Evolutionary conservation across 2,113 vertebrate genomes (phyloP).

Genomic region (Orientallactaga bullata): DNA sequence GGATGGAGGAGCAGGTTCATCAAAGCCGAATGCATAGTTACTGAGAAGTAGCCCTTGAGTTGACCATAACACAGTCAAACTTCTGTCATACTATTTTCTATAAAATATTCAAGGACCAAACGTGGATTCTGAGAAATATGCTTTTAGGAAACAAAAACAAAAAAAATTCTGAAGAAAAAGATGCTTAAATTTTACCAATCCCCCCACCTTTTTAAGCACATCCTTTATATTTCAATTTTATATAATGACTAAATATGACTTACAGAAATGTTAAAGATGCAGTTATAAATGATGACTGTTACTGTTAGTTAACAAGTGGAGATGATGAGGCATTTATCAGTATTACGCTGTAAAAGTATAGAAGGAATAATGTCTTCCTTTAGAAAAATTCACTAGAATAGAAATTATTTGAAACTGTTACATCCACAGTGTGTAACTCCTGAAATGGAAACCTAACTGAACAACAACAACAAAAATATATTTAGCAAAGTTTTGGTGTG

Average conservation of each 20-base stretch:
- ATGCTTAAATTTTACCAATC: neutral
- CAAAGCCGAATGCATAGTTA: neutral
- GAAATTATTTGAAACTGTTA: slow-evolving; percentile 19
- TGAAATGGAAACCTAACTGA: slow-evolving; percentile 41
- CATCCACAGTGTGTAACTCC: neutral
- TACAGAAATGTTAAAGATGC: neutral
- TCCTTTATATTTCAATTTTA: slow-evolving; percentile 7
- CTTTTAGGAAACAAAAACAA: slow-evolving; percentile 25
- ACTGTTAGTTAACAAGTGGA: slow-evolving; percentile 11
- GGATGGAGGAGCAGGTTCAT: neutral
- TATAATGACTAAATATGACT: neutral
- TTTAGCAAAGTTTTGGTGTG: neutral
- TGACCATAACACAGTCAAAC: neutral
- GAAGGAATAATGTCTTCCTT: slow-evolving; percentile 32
- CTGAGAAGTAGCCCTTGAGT: neutral
- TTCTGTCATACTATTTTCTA: neutral
- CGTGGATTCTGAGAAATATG: neutral
- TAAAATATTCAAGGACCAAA: slow-evolving; percentile 6
- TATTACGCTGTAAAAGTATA: neutral
- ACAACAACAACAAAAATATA: neutral
- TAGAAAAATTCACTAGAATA: slow-evolving; percentile 40
- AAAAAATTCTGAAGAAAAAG: slow-evolving; percentile 20
- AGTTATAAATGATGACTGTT: neutral
- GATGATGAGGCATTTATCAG: neutral
- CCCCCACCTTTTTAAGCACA: slow-evolving; percentile 27